These are phyloP conservation scores for Diachasma alloeum DNA, from an alignment of 1,140 invertebrate genomes.

Conservation along the genomic window DNA sequence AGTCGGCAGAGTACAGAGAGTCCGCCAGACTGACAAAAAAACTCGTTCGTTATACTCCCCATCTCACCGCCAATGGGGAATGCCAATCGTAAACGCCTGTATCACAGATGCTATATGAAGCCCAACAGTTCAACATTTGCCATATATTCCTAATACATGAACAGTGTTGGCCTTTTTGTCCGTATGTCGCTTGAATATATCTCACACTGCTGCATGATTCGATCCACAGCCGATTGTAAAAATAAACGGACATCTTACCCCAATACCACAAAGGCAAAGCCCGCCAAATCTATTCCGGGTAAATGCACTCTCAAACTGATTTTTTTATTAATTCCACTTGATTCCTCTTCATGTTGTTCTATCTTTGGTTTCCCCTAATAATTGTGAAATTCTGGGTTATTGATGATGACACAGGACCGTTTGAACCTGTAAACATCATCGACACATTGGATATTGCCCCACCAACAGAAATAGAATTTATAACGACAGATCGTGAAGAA, in stretches of 20 bases:
- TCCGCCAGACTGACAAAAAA: conserved; percentile 52
- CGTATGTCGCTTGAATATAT: neutral
- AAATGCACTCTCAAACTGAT: neutral
- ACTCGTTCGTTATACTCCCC: conserved; percentile 32
- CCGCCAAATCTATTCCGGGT: conserved; percentile 7
- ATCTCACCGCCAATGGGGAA: conserved; percentile 2
- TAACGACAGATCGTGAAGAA: conserved; percentile 7
- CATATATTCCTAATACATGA: neutral
- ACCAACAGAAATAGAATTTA: neutral
- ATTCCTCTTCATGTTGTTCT: too few relatives aligned
- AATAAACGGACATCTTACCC: conserved; percentile 43
- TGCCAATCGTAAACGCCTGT: conserved; percentile 47
- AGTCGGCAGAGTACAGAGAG: conserved; percentile 34
- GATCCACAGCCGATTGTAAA: conserved; percentile 52
- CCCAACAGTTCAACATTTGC: conserved; percentile 13
- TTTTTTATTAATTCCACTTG: neutral
- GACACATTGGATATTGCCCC: neutral
- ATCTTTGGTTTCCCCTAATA: too few relatives aligned
- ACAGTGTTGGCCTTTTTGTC: neutral
- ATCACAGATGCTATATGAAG: conserved; percentile 45
- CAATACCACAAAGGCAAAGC: conserved; percentile 18
- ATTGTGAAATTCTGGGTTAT: neutral
- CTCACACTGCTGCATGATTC: conserved; percentile 36
- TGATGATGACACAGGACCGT: neutral
- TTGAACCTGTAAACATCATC: neutral